Evolutionary conservation across 2,113 vertebrate genomes (phyloP), one percentile per base, ranked within the genome.

Genomic region (Sander vitreus): DNA sequence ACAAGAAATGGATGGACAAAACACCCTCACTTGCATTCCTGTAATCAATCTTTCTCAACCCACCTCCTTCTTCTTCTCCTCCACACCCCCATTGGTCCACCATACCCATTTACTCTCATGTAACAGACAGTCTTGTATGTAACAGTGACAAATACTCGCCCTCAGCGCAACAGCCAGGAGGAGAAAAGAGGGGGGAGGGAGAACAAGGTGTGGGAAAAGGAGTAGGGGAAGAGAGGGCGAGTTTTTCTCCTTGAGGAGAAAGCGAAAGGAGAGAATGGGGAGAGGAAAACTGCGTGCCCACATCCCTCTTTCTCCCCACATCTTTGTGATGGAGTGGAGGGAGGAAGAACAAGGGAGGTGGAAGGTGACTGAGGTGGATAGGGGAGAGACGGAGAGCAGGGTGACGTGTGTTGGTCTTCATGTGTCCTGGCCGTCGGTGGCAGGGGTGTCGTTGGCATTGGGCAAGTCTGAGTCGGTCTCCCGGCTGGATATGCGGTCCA

Each of bases 401-500:
- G 75, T 60, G 48, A 74, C 54, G 75, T 39, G 81, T 21, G 85
- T 83, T 90, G 83, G 68, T 95, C 95, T 94, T 96, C 96, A 97
- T 99, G 97, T 99, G 92, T 98, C 97, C 94, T 97, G 96, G 89
- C 97, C 97, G 43, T 97, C 97, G 92, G 97, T 96, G 88, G 97
- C 94, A 86, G 97, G 96, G 91, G 96, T 96, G 25, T 96, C 93
- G 81, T 96, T 95, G 91, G 96, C 88, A 50, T 96, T 95, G 89
- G 97, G 87, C 90, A 97, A 96, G 66, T 96, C 92, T 1, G 88
- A 89, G 84, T 96, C 96, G 57, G 95, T 94, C 87, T 99, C 97
- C 67, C 97, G 96, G 89, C 96, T 97, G 93, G 98, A 96, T 90
- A 99, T 99, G 94, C 97, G 97, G 94, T 99, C 98, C 89, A 99